A percentile compares a stretch with the other conserved stretches of the same genome.
Conservation (phyloP, 2,797 vertebrate genomes). For the Mormyrops boulengeri region DNA sequence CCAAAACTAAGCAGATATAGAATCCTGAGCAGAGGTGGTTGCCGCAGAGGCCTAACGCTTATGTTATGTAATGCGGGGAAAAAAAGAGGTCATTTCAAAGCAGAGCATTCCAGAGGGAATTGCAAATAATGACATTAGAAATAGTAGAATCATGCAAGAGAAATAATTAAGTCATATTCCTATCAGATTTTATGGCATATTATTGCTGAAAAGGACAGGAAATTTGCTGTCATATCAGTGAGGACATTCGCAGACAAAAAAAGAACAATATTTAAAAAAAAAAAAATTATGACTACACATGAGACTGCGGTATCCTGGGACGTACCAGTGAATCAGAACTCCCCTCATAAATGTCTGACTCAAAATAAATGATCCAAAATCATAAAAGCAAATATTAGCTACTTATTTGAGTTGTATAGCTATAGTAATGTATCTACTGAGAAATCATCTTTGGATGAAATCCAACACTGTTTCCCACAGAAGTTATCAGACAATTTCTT, state of each 20-base stretch:
- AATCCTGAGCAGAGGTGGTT: conserved; percentile 11
- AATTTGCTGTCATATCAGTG: neutral
- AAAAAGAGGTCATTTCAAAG: neutral
- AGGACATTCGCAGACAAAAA: neutral
- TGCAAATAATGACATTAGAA: neutral
- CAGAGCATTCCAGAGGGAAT: neutral
- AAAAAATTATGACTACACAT: neutral
- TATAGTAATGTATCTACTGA: neutral
- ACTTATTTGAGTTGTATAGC: neutral
- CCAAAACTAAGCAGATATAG: neutral
- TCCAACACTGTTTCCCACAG: neutral
- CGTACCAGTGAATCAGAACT: neutral
- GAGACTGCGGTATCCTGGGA: neutral
- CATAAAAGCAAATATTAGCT: neutral
- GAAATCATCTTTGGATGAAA: neutral
- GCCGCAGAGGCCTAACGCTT: conserved; percentile 28
- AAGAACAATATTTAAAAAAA: neutral
- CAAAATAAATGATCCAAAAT: neutral
- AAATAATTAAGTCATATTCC: neutral
- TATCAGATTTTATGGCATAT: neutral
- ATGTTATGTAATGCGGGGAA: neutral
- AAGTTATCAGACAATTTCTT: neutral
- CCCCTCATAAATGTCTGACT: neutral
- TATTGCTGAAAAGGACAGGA: neutral
- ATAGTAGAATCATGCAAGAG: neutral